Evolutionary conservation across 2,888 invertebrate genomes (phyloP).

Genomic region (Rhyacophila evoluta): DNA sequence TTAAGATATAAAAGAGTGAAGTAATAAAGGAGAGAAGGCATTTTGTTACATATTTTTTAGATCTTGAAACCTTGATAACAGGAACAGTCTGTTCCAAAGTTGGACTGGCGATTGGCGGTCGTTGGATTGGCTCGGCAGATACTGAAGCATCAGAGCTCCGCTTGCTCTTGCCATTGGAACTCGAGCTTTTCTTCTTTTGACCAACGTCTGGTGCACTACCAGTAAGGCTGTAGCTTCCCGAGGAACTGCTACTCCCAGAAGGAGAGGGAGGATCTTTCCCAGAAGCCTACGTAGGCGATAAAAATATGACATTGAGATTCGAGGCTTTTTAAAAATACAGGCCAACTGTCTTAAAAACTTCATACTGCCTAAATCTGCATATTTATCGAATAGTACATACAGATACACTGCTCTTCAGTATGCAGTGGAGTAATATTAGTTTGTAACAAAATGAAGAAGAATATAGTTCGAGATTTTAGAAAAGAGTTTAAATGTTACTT

Average conservation of each 20-base stretch:
- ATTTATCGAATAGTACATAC: too few species aligned
- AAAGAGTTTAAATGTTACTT: too few species aligned
- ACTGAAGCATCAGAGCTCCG: constrained; percentile 34
- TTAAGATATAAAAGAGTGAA: background rate
- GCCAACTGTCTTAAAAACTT: too few species aligned
- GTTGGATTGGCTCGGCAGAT: constrained; percentile 53
- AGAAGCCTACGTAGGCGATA: background rate
- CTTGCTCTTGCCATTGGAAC: constrained; percentile 33
- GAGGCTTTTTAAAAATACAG: too few species aligned
- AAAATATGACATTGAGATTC: background rate
- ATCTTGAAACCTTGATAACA: constrained; percentile 45
- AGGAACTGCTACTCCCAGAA: constrained; percentile 71
- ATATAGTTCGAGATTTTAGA: background rate
- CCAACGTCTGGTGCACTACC: constrained; percentile 57
- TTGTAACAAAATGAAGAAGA: background rate
- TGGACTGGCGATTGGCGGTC: constrained; percentile 52
- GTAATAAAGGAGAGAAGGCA: background rate
- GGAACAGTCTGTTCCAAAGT: constrained; percentile 54
- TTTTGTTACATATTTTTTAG: constrained; percentile 18
- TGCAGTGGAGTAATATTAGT: too few species aligned
- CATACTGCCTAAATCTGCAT: too few species aligned
- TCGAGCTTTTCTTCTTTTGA: constrained; percentile 37
- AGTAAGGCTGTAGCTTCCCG: constrained; percentile 70
- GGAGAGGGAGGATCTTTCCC: constrained; percentile 66
- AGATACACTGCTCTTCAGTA: too few species aligned